phyloP scores from a whole-genome alignment of 2,113 vertebrate species.

The Lepus timidus region DNA sequence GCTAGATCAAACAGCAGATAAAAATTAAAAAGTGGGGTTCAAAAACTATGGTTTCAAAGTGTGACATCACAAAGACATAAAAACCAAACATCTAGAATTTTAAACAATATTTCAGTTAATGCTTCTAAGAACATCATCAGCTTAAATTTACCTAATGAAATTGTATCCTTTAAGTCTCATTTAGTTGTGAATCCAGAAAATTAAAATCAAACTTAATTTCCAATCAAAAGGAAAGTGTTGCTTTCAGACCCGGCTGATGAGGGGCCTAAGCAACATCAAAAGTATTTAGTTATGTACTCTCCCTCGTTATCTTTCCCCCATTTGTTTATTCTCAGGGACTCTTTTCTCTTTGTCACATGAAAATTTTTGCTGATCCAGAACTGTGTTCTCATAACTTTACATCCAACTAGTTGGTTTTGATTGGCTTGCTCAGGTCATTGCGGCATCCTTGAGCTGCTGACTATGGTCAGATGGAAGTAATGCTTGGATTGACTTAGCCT shows the following conservation, averaged over 20 bases:
- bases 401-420: neutral
- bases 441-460: neutral
- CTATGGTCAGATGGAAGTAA: fast-evolving
- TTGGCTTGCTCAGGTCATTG: neutral
- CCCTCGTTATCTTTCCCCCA: too few relatives aligned
- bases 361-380: fast-evolving
- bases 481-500: neutral
- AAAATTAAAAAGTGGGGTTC: neutral
- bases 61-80: neutral
- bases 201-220: neutral
- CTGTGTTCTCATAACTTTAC: neutral
- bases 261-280: neutral
- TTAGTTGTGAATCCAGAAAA: neutral
- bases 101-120: neutral
- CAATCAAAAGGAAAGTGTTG: neutral
- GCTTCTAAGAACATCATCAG: neutral
- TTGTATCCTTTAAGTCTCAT: neutral
- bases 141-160: neutral
- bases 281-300: neutral
- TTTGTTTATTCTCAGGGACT: neutral
- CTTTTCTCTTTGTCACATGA: neutral
- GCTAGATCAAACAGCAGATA: neutral
- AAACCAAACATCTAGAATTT: neutral
- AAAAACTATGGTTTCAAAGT: neutral
- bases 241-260: neutral